phyloP scores from a whole-genome alignment of 2,888 invertebrate genomes.

The Sceliomorpha sp. region DNA sequence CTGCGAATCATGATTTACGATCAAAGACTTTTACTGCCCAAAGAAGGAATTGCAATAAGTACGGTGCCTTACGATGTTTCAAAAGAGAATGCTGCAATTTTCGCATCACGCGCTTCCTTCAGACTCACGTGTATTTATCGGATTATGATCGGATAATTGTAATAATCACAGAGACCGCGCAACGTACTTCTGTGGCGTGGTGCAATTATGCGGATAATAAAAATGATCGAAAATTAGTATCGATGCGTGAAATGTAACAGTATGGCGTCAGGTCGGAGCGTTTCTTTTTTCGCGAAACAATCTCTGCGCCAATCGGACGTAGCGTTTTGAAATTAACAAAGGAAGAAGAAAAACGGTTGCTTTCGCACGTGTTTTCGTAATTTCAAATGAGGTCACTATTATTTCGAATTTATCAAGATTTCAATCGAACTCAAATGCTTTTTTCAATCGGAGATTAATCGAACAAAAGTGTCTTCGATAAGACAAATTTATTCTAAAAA shows the following conservation, averaged over 20 bases:
- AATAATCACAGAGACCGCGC: slow-evolving; percentile 47
- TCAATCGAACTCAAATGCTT: neutral
- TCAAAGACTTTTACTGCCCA: slow-evolving; percentile 32
- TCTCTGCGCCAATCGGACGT: slow-evolving; percentile 29
- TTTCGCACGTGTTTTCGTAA: slow-evolving; percentile 16
- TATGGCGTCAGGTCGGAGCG: slow-evolving; percentile 8
- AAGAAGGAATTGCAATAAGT: slow-evolving; percentile 35
- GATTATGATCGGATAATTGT: slow-evolving; percentile 57
- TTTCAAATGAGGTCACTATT: slow-evolving; percentile 16
- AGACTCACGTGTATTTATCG: slow-evolving; percentile 52
- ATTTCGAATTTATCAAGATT: slow-evolving; percentile 5
- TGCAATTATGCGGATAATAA: slow-evolving; percentile 47
- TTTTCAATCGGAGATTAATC: no score
- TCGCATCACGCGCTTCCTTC: slow-evolving; percentile 56
- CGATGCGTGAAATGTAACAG: slow-evolving; percentile 43
- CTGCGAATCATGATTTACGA: slow-evolving; percentile 46
- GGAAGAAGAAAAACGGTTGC: slow-evolving; percentile 17
- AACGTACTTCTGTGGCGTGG: slow-evolving; percentile 21
- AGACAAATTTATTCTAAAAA: no score
- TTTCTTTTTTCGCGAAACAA: slow-evolving; percentile 19
- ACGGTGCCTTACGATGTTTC: slow-evolving; percentile 43
- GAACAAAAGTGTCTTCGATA: no score
- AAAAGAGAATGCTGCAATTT: slow-evolving; percentile 57
- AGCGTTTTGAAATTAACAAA: slow-evolving; percentile 18
- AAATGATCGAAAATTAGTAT: slow-evolving; percentile 53